Percentiles rank a stretch among this genome's conserved stretches.
phyloP scores from a whole-genome alignment of 2,888 invertebrate species.

The Drosophila quinaria region DNA sequence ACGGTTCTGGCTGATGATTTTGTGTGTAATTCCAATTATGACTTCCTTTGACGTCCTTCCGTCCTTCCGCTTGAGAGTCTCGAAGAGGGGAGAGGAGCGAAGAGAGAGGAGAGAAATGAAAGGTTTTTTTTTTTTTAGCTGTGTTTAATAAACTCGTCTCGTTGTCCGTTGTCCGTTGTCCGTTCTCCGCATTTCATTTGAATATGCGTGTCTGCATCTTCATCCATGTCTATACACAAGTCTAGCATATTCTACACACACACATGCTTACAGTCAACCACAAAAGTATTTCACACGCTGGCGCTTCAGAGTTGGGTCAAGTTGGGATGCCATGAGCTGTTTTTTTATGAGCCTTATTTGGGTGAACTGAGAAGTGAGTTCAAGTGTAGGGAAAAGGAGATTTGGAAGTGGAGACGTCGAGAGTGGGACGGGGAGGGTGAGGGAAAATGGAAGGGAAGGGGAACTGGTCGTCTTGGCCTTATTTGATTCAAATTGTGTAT shows the following conservation, averaged over 20 bases:
- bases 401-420: background rate
- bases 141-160: conserved; percentile 57
- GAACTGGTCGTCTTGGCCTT: conserved; percentile 13
- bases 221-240: conserved; percentile 3
- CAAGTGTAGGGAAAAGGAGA: background rate
- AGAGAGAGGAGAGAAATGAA: background rate
- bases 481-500: conserved; percentile 14
- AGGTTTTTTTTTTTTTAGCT: background rate
- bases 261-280: conserved; percentile 36
- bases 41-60: conserved; percentile 57
- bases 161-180: conserved; percentile 1
- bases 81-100: background rate
- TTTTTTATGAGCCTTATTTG: conserved; percentile 14
- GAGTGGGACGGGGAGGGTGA: too few relatives aligned
- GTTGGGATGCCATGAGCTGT: conserved; percentile 21
- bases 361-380: background rate
- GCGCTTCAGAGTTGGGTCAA: conserved; percentile 44
- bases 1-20: conserved; percentile 52
- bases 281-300: conserved; percentile 66
- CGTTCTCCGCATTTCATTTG: conserved; percentile 3
- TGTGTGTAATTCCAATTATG: conserved; percentile 79
- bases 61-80: background rate
- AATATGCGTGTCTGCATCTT: conserved; percentile 6
- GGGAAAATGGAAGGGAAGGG: too few relatives aligned
- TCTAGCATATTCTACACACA: conserved; percentile 12